These are phyloP conservation scores for Chionomys nivalis DNA, from an alignment of 2,113 vertebrate species.

Conservation along the genomic window DNA sequence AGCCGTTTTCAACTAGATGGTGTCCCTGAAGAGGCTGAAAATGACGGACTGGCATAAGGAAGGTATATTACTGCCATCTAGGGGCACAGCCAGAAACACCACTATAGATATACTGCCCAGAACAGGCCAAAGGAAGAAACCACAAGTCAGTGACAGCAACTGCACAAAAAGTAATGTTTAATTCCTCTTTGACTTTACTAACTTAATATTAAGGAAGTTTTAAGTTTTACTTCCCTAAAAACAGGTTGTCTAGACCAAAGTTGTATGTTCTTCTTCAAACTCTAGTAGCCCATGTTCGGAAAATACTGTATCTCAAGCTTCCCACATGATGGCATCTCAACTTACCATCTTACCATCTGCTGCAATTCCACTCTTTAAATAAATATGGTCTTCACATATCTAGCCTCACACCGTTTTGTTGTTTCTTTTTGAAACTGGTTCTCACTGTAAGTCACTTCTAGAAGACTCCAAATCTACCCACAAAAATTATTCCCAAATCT, in stretches of 20 bases:
- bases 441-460: not conserved
- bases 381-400: not conserved
- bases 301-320: not conserved
- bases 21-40: not conserved
- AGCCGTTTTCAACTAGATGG: not conserved
- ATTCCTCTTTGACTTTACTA: not conserved
- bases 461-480: not conserved
- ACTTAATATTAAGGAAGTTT: slow-evolving; percentile 39
- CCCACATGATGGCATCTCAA: not conserved
- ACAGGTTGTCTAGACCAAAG: not conserved
- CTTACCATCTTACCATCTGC: slow-evolving; percentile 24
- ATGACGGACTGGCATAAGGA: not conserved
- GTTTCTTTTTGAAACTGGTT: not conserved
- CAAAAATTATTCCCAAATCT: slow-evolving; percentile 15
- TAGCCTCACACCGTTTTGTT: not conserved
- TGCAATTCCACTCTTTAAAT: slow-evolving; percentile 9
- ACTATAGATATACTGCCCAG: not conserved
- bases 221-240: slow-evolving; percentile 36
- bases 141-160: not conserved
- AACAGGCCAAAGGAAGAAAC: slow-evolving; percentile 33
- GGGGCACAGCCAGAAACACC: slow-evolving; percentile 2
- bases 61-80: slow-evolving; percentile 70
- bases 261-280: not conserved
- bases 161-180: not conserved
- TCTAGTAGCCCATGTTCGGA: not conserved